Evolutionary conservation across 2,888 invertebrate genomes (phyloP).

Genomic region (Iselma pallidipennis): DNA sequence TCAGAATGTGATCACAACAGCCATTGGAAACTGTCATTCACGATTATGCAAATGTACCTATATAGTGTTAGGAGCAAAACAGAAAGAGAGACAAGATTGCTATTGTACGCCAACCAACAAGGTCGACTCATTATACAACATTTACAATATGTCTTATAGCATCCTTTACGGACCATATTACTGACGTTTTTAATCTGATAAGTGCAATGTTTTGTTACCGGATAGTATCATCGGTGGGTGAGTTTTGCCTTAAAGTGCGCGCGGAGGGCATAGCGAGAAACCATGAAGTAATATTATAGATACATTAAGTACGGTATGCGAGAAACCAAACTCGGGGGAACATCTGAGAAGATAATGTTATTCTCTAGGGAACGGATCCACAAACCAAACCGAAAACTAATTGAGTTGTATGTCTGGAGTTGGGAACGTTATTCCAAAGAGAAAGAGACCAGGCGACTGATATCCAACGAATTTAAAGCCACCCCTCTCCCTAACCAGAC

Average conservation of each 20-base stretch:
- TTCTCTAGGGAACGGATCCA: conserved; percentile 42
- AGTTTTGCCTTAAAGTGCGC: conserved; percentile 27
- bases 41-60: conserved; percentile 48
- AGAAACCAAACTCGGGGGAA: conserved; percentile 40
- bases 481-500: conserved; percentile 32
- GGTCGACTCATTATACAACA: conserved; percentile 29
- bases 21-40: conserved; percentile 46
- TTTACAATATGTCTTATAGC: conserved; percentile 18
- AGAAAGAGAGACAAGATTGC: conserved; percentile 24
- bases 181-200: conserved; percentile 43
- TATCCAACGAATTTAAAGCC: conserved; percentile 45
- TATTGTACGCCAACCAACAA: conserved; percentile 24
- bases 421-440: conserved; percentile 9
- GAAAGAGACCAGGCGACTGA: conserved; percentile 31
- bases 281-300: conserved; percentile 41
- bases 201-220: conserved; percentile 43
- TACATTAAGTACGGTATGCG: conserved; percentile 37
- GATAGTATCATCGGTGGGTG: conserved; percentile 35
- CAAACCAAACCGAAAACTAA: conserved; percentile 48
- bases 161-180: conserved; percentile 26
- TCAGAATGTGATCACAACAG: conserved; percentile 39
- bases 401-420: conserved; percentile 48
- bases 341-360: conserved; percentile 45
- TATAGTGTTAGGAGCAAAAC: conserved; percentile 23
- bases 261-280: conserved; percentile 27